Conservation (phyloP, 2,113 vertebrate genomes). For the Neogale vison region DNA sequence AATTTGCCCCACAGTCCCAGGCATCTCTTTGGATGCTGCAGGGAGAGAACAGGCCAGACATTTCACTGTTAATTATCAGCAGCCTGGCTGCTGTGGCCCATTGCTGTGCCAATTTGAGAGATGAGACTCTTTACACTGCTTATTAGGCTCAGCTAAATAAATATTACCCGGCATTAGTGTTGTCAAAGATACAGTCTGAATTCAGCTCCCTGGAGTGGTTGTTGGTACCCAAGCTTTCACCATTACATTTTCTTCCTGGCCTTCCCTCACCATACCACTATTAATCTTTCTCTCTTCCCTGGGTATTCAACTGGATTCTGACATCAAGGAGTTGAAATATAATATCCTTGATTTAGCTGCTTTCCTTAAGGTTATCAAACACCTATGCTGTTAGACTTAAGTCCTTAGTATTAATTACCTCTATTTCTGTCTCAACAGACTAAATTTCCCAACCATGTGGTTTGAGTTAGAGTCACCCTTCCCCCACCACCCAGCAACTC, state of each 20-base stretch:
- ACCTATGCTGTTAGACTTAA: not conserved
- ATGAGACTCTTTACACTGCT: conserved; percentile 70
- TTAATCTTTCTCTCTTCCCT: not conserved
- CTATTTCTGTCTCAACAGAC: not conserved
- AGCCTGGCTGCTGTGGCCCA: conserved; percentile 66
- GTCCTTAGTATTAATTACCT: not conserved
- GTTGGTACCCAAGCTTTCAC: conserved; percentile 34
- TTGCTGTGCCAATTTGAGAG: conserved; percentile 74
- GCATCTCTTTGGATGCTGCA: conserved; percentile 22
- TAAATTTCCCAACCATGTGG: not conserved
- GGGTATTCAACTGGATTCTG: not conserved
- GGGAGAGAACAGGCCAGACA: conserved; percentile 36
- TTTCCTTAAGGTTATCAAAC: conserved; percentile 3
- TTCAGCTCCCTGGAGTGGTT: conserved; percentile 44
- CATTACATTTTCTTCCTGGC: not conserved
- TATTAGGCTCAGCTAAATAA: conserved; percentile 77
- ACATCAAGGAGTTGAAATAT: not conserved
- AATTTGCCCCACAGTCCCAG: conserved; percentile 54
- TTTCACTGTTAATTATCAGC: conserved; percentile 76
- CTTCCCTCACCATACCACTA: not conserved
- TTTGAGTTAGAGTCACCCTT: not conserved
- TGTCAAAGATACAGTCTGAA: conserved; percentile 72
- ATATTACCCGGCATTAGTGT: conserved; percentile 67
- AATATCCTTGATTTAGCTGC: not conserved
- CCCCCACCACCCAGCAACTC: not conserved